phyloP scores from a whole-genome alignment of 30 jellyfish, hydroid and myxozoan genomes.

The Turritopsis rubra region DNA sequence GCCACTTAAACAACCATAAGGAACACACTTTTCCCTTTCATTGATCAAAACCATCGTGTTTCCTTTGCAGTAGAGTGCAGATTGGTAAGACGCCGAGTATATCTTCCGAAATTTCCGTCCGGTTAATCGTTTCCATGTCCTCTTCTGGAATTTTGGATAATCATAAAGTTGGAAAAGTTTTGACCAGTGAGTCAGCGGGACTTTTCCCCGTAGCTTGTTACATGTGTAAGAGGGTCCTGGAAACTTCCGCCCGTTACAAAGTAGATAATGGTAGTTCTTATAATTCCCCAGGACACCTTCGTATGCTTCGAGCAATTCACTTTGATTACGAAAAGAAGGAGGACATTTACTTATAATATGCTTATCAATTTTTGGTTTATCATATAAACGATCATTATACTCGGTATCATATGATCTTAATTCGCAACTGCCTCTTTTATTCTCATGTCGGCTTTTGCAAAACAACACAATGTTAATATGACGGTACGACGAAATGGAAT shows the following conservation, averaged over 20 bases:
- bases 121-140: background rate
- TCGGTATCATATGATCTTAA: background rate
- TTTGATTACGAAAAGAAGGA: background rate
- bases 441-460: background rate
- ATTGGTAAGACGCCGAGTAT: too few relatives aligned
- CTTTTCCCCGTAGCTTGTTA: background rate
- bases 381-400: background rate
- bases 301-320: background rate
- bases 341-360: background rate
- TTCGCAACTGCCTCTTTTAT: background rate
- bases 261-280: background rate
- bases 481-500: background rate
- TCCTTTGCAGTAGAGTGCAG: background rate
- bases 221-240: background rate
- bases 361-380: background rate
- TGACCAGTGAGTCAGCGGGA: background rate
- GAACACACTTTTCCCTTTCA: background rate
- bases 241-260: background rate
- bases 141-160: background rate
- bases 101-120: too few relatives aligned
- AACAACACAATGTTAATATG: background rate
- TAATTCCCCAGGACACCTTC: background rate
- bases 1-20: background rate
- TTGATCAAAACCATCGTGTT: background rate
- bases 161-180: background rate